A percentile compares a stretch with the other conserved stretches of the same genome.
phyloP scores from a whole-genome alignment of 2,113 vertebrate species.

The Clarias gariepinus region DNA sequence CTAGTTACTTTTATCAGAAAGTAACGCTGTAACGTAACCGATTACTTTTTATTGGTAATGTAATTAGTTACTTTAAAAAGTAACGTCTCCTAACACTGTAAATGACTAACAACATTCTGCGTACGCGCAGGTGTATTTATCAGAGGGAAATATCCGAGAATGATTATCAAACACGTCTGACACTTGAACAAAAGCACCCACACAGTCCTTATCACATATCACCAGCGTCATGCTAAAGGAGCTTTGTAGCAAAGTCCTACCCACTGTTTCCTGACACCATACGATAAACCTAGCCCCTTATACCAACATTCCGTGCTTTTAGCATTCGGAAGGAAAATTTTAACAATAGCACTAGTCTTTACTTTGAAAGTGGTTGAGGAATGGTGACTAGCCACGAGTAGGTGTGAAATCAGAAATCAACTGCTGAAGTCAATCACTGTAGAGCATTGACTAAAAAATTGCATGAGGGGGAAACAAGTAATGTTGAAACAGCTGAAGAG shows the following conservation, averaged over 20 bases:
- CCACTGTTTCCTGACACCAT: not conserved
- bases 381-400: not conserved
- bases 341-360: constrained; percentile 6
- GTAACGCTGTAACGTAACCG: too few species aligned
- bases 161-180: constrained; percentile 3
- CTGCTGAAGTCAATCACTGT: constrained; percentile 10
- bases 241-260: not conserved
- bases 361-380: constrained; percentile 15
- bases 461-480: not conserved
- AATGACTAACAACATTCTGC: too few species aligned
- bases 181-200: constrained; percentile 28
- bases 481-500: not conserved
- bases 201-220: constrained; percentile 25
- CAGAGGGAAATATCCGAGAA: constrained; percentile 14
- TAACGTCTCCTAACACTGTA: too few species aligned
- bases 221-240: not conserved
- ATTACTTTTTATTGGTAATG: too few species aligned
- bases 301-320: constrained; percentile 13
- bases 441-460: not conserved
- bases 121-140: too few species aligned
- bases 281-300: constrained; percentile 21
- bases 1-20: too few species aligned
- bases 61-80: too few species aligned
- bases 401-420: constrained; percentile 4
- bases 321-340: not conserved